Evolutionary conservation across 2,797 vertebrate species (phyloP).

Genomic region (Hybognathus amarus): DNA sequence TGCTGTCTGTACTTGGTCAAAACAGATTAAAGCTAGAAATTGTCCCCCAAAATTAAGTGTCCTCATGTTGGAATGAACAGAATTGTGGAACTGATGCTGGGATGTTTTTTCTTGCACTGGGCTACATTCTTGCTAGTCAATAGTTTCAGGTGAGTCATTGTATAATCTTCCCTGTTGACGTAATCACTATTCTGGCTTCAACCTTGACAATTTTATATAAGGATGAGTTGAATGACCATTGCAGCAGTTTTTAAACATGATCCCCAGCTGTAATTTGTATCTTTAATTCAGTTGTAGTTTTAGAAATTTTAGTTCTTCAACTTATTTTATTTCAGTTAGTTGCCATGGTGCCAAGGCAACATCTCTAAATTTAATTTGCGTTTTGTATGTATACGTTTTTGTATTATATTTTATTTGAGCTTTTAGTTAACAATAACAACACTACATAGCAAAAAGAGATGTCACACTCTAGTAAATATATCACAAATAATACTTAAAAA

Average conservation of each 20-base stretch:
- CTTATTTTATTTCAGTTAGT: not conserved
- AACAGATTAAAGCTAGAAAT: slow-evolving; percentile 40
- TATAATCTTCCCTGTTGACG: slow-evolving; percentile 1
- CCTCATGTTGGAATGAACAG: not conserved
- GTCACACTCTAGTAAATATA: no score
- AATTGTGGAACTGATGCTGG: not conserved
- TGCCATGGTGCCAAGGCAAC: not conserved
- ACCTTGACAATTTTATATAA: slow-evolving; percentile 18
- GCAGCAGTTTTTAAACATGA: not conserved
- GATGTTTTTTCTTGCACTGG: not conserved
- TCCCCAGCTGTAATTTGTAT: not conserved
- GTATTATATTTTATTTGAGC: no score
- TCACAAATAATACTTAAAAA: no score
- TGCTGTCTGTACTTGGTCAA: slow-evolving; percentile 53
- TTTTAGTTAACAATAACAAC: no score
- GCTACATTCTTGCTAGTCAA: not conserved
- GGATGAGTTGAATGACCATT: not conserved
- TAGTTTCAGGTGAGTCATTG: not conserved
- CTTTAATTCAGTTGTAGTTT: not conserved
- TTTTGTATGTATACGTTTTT: no score
- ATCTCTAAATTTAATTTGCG: not conserved
- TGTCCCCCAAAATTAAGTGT: slow-evolving; percentile 8
- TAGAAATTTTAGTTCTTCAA: not conserved
- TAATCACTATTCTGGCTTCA: not conserved
- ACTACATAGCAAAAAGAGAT: no score